These are phyloP conservation scores for Eudemis profundana DNA, from an alignment of 2,888 invertebrate species.

Conservation along the genomic window DNA sequence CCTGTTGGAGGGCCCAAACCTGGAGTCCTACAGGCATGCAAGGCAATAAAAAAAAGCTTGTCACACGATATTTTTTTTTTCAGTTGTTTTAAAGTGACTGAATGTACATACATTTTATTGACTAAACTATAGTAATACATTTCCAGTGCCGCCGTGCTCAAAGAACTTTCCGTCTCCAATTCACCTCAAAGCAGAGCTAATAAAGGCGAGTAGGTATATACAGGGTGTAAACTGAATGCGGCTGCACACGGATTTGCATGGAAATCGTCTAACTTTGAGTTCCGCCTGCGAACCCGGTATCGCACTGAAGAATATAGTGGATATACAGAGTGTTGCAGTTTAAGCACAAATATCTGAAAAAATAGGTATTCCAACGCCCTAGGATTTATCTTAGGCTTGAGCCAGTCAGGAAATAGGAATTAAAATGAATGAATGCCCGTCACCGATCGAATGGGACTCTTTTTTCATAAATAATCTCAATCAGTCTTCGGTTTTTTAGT, in stretches of 20 bases:
- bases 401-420: too few relatives aligned
- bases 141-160: slow-evolving; percentile 8
- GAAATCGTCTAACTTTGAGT: slow-evolving; percentile 43
- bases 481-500: too few relatives aligned
- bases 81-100: background rate
- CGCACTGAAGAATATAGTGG: slow-evolving; percentile 32
- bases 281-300: slow-evolving; percentile 32
- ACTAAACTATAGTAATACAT: slow-evolving; percentile 6
- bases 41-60: too few relatives aligned
- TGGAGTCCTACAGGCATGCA: too few relatives aligned
- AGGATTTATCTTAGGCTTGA: too few relatives aligned
- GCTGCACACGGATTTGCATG: slow-evolving; percentile 42
- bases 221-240: slow-evolving; percentile 41
- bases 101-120: background rate
- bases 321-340: slow-evolving; percentile 23
- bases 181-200: slow-evolving; percentile 37
- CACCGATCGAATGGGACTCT: too few relatives aligned
- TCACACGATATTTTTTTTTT: too few relatives aligned
- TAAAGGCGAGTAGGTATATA: slow-evolving; percentile 31
- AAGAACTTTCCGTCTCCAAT: slow-evolving; percentile 35
- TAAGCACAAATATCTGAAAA: too few relatives aligned
- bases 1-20: too few relatives aligned
- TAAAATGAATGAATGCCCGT: too few relatives aligned
- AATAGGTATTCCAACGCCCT: too few relatives aligned
- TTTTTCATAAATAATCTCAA: too few relatives aligned